Evolutionary conservation across 1,140 invertebrate species (phyloP), one percentile per base, ranked within the genome.

Genomic region (Zaprionus vittiger): DNA sequence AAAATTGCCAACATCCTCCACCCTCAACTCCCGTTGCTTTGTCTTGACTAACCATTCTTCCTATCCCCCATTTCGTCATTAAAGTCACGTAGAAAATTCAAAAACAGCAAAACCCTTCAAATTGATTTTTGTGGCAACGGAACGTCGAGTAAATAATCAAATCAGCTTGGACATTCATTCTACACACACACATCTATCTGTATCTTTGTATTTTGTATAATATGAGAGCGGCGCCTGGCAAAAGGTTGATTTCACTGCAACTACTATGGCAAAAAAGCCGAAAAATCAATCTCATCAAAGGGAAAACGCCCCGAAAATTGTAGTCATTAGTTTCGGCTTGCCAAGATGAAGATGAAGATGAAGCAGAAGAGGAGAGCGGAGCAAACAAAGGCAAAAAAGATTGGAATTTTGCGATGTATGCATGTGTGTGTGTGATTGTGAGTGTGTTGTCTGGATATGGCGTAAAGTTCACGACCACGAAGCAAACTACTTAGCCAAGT

Each of bases 71-170:
- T 65, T 56, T 49, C 22, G 7, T 37, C 47, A 55, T 55, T 28
- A 49, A 73, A 83, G 84, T 89, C 83, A 89, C 83, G 83, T 89
- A 55, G 64, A 60, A 73, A 87, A 75, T 65, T 87, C 37, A 60
- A 73, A 83, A 83, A 80, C 66, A 65, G 26, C 66, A 81, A 63
- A 64, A 41, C 44, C n/a, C 73, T 56, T 60, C 67, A 86, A 89
- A 86, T 86, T 86, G 83, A 86, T 86, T 86, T 89, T 83, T 77
- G 80, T 75, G 73, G 83, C 80, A 74, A 73, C 79, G 41, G 67
- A 72, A 68, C 62, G 76, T 44, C 63, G 74, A 81, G 80, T 72
- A 89, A 87, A 87, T 87, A 87, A 87, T 89, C 83, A 81, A 89
- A 87, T 87, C 80, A 80, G 34, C 55, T 76, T 64, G 37, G 60